phyloP scores from a whole-genome alignment of 2,113 vertebrate genomes.

The Polypterus senegalus region DNA sequence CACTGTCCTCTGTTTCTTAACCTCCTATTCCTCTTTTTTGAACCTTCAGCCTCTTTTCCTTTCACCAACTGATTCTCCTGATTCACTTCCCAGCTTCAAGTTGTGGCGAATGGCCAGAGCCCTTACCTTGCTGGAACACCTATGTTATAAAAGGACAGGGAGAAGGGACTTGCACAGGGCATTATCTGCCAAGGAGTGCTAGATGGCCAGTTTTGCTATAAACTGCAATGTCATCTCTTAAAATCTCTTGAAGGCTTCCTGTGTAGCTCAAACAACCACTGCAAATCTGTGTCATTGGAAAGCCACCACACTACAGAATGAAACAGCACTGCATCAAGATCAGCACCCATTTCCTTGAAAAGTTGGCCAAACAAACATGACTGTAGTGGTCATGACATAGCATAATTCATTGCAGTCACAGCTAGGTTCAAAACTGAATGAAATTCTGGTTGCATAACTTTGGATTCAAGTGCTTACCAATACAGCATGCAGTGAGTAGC shows the following conservation, averaged over 20 bases:
- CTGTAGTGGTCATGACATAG: conserved; percentile 13
- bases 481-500: conserved; percentile 13
- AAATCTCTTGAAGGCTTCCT: background rate
- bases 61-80: too few species aligned
- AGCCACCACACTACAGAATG: conserved; percentile 14
- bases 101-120: too few species aligned
- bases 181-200: too few species aligned
- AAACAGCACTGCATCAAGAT: conserved; percentile 3
- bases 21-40: too few species aligned
- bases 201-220: background rate
- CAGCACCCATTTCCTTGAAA: conserved; percentile 9
- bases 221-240: background rate
- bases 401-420: conserved; percentile 14
- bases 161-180: too few species aligned
- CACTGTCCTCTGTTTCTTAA: too few species aligned
- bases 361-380: conserved; percentile 15
- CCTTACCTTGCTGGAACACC: too few species aligned
- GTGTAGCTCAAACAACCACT: conserved; percentile 12
- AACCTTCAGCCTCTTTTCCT: too few species aligned
- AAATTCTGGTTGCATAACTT: conserved; percentile 12
- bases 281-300: conserved; percentile 11
- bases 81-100: too few species aligned
- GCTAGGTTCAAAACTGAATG: conserved; percentile 17
- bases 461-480: conserved; percentile 16
- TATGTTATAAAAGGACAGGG: too few species aligned